Evolutionary conservation across 2,113 vertebrate species (phyloP).

Genomic region (Toxostoma redivivum): DNA sequence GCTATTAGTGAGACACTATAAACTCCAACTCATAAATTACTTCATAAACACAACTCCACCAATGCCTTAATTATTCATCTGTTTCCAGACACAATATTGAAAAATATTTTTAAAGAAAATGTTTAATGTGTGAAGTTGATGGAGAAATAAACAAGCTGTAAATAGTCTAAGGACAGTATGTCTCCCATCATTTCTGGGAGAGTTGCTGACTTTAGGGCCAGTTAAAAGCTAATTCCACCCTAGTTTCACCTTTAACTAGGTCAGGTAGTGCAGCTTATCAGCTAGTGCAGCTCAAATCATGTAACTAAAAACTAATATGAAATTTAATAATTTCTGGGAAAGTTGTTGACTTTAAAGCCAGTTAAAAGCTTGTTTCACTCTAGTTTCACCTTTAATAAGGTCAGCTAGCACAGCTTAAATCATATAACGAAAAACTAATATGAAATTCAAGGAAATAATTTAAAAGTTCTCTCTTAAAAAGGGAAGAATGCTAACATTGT

Average conservation of each 20-base stretch:
- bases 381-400: not conserved
- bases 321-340: not conserved
- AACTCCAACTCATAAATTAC: not conserved
- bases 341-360: not conserved
- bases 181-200: not conserved
- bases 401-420: not conserved
- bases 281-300: not conserved
- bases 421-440: not conserved
- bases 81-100: not conserved
- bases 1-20: not conserved
- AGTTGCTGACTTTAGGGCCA: not conserved
- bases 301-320: not conserved
- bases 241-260: not conserved
- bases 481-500: not conserved
- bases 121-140: not conserved
- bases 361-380: not conserved
- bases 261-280: not conserved
- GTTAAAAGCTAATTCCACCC: not conserved
- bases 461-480: not conserved
- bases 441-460: not conserved
- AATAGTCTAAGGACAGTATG: not conserved
- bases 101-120: not conserved
- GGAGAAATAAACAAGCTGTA: not conserved
- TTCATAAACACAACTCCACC: not conserved
- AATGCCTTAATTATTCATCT: not conserved